Conservation (phyloP, 2,888 invertebrate genomes). For the Blastobasis adustella region DNA sequence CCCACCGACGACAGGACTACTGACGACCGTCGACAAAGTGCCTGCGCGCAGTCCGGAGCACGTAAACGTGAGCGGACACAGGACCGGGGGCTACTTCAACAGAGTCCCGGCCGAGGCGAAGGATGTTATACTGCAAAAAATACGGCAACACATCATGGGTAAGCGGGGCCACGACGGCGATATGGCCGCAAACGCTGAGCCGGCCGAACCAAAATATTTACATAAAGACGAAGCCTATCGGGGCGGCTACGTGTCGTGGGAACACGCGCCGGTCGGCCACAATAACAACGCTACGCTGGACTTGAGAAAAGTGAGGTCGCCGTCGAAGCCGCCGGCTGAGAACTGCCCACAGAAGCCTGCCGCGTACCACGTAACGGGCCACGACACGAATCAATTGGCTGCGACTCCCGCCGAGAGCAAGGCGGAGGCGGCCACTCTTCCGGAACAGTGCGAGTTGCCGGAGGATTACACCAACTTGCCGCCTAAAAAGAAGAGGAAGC, state of each 20-base stretch:
- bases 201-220: constrained; percentile 46
- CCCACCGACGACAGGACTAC: constrained; percentile 50
- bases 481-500: constrained; percentile 71
- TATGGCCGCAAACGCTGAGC: constrained; percentile 29
- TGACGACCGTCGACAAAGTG: constrained; percentile 68
- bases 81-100: constrained; percentile 49
- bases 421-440: constrained; percentile 43
- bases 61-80: constrained; percentile 34
- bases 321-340: constrained; percentile 37
- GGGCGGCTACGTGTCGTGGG: constrained; percentile 36
- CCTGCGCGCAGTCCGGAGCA: constrained; percentile 37
- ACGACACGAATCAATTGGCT: constrained; percentile 30
- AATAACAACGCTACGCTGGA: constrained; percentile 54
- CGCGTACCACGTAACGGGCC: constrained; percentile 30
- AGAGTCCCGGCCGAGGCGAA: constrained; percentile 64
- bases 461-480: constrained; percentile 71
- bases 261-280: constrained; percentile 34
- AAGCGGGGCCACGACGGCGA: constrained; percentile 56
- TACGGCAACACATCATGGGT: constrained; percentile 70
- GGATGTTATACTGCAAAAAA: constrained; percentile 68
- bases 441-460: constrained; percentile 64
- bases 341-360: constrained; percentile 30
- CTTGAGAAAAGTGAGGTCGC: constrained; percentile 62
- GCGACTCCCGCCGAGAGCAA: constrained; percentile 42
- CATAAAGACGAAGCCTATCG: constrained; percentile 50